Conservation (phyloP, 2,888 invertebrate genomes). For the Rotaria sp. region DNA sequence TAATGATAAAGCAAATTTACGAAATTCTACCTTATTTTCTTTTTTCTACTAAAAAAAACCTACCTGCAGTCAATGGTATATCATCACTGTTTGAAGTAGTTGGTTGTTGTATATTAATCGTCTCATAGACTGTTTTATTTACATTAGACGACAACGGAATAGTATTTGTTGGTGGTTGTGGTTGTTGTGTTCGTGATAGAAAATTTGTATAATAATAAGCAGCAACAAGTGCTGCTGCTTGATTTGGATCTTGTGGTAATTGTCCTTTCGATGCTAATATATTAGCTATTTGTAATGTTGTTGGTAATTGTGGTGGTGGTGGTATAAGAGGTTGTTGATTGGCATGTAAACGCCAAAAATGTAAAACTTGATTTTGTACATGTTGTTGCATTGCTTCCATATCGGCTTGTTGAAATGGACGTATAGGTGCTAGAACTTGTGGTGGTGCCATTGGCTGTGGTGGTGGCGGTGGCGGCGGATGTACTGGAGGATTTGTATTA, state of each 20-base stretch:
- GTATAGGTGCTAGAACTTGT: background rate
- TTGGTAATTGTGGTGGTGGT: constrained; percentile 13
- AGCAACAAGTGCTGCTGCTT: constrained; percentile 3
- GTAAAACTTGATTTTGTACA: constrained; percentile 21
- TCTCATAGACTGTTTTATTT: constrained; percentile 6
- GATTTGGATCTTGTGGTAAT: constrained; percentile 22
- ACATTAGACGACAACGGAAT: background rate
- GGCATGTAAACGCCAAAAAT: background rate
- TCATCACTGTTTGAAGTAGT: background rate
- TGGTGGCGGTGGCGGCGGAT: background rate
- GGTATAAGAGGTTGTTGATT: background rate
- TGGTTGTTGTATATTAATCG: background rate
- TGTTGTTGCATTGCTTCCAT: constrained; percentile 23
- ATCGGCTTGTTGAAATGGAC: background rate
- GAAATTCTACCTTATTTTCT: too few species aligned
- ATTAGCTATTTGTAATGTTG: constrained; percentile 24
- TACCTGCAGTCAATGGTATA: background rate
- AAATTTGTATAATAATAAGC: constrained; percentile 23
- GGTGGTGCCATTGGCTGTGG: background rate
- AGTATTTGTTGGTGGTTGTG: background rate
- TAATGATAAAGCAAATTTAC: too few species aligned
- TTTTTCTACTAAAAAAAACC: too few species aligned
- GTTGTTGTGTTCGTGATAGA: background rate
- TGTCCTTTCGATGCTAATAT: constrained; percentile 7
- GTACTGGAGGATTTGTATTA: background rate